Percentiles rank a stretch among this genome's conserved stretches.
Conservation (phyloP, 2,888 invertebrate genomes). For the Ceratothoa steindachneri region DNA sequence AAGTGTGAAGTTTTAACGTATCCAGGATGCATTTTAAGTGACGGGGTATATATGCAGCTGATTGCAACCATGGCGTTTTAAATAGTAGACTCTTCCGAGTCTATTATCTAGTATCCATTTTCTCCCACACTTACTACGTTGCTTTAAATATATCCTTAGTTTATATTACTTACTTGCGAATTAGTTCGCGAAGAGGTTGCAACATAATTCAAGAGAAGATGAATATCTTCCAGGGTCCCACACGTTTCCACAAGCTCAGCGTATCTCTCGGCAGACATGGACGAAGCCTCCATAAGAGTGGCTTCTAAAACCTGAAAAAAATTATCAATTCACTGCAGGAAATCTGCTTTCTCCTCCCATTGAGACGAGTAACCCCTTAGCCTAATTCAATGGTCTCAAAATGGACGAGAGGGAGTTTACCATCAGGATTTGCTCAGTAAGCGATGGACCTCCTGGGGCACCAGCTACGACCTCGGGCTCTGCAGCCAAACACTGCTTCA, state of each 20-base stretch:
- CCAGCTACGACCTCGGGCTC: slow-evolving; percentile 59
- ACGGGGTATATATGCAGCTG: no score
- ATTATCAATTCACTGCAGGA: not conserved
- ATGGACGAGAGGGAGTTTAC: slow-evolving; percentile 54
- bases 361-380: no score
- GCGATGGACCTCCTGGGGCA: slow-evolving; percentile 56
- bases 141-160: no score
- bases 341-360: not conserved
- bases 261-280: slow-evolving; percentile 76
- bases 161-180: slow-evolving; percentile 38
- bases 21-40: no score
- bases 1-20: no score
- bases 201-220: slow-evolving; percentile 61
- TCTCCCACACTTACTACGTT: not conserved
- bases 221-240: slow-evolving; percentile 83
- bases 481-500: slow-evolving; percentile 60
- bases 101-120: no score
- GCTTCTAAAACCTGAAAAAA: slow-evolving; percentile 80
- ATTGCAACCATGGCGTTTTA: no score
- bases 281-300: slow-evolving; percentile 83
- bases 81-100: no score
- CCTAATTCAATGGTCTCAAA: no score
- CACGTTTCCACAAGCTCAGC: slow-evolving; percentile 80
- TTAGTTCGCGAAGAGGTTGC: slow-evolving; percentile 45
- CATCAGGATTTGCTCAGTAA: slow-evolving; percentile 85